Evolutionary conservation across 2,113 vertebrate species (phyloP), one percentile per base, ranked within the genome.

Genomic region (Phaethornis superciliosus): DNA sequence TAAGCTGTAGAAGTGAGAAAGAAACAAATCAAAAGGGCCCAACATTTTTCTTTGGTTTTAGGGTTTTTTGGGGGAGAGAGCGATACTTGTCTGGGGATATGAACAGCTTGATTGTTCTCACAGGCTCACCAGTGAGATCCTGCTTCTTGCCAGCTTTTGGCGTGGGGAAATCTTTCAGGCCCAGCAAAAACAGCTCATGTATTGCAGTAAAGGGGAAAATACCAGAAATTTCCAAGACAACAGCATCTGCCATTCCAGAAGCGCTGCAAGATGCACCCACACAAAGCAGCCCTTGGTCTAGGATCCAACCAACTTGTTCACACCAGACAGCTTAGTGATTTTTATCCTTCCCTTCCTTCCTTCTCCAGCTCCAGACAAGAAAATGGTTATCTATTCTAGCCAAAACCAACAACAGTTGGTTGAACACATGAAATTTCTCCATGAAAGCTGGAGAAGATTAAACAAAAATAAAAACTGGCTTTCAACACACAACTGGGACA

Each of bases 1-100:
- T 99, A 99, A 55, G 99, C 99, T 99, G 92, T 1, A 97, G 90
- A 80, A 79, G 68, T 4, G 21, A 87, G 55, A 52, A 46, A 96
- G 56, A 56, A 90, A 71, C 9, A 59, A 87, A 71, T 49, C 10
- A 87, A 80, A 90, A 63, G 1, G 33, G 56, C 17, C 17, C 51
- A 81, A 52, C 2, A 7, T n/a, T 63, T 37, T 72, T 37, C 67
- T 70, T 46, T 13, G 27, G 16, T 49, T 94, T 63, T 32, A 58
- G 26, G 21, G 7, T 2, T 35, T 81, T n/a, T 44, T 3, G 1
- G 22, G 16, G 8, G 42, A 30, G 62, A 76, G 22, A 68, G 9
- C 10, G 17, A 64, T 64, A 10, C 13, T 49, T 79, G 30, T 65
- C n/a, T 33, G 20, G 32, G 46, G 24, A 89, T 46, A 85, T 19